Evolutionary conservation across 1,140 invertebrate genomes (phyloP), one percentile per base, ranked within the genome.

Genomic region (Aphaenogaster rudis): DNA sequence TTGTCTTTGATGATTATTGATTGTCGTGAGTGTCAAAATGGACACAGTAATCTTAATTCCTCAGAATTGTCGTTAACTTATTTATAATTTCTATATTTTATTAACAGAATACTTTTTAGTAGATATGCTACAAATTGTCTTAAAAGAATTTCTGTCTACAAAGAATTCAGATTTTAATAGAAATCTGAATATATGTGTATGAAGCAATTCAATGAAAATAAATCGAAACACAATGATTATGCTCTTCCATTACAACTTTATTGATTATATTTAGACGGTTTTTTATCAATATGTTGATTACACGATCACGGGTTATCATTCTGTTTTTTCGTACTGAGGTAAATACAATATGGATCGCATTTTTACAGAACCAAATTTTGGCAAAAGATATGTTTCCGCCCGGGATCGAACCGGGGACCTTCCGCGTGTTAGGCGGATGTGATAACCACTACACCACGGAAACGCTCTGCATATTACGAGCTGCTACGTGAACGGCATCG

Each of bases 391-490:
- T 90, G 80, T 91, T 92, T 91, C 79, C 78, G 90, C 66, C 78
- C 87, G 88, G 81, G 84, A 91, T 92, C 84, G 84, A 91, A 90
- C 84, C 79, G 88, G 74, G 71, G 82, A 92, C 76, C 90, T 88
- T 90, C 88, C 67, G n/a, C 33, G 9, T 57, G 28, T 74, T 57
- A 57, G 5, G n/a, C 36, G 54, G 72, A 61, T 45, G 13, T 91
- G 89, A 91, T 91, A 88, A 91, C 88, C 88, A 88, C 86, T 89
- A 89, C 88, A 91, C 80, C 86, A 91, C 84, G 86, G 84, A 88
- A 92, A 89, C 82, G 33, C 4, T 84, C 17, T 21, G 28, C 45
- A 42, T 8, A 11, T 59, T 2, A 36, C 17, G 1, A 13, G 7
- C 0, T 0, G 1, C 0, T 13, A 5, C 17, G 11, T 28, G 45